phyloP scores from a whole-genome alignment of 2,888 invertebrate genomes.

The Synergus gifuensis region DNA sequence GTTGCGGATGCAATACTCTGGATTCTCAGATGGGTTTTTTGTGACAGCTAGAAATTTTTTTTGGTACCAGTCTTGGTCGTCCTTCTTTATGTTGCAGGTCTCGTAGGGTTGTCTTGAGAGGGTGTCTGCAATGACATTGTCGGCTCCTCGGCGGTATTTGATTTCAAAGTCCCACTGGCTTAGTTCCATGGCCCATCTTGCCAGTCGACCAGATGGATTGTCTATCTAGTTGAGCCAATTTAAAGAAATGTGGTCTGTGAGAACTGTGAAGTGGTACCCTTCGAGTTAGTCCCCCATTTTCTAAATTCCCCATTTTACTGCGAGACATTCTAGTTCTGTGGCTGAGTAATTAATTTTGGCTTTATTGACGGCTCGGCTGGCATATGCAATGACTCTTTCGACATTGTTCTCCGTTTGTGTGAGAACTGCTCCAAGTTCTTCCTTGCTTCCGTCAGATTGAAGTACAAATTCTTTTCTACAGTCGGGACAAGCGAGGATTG shows the following conservation, averaged over 20 bases:
- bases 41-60: too few relatives aligned
- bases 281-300: slow-evolving; percentile 57
- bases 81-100: too few relatives aligned
- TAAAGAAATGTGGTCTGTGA: slow-evolving; percentile 32
- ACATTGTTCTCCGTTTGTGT: rapidly evolving
- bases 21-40: not conserved
- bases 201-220: slow-evolving; percentile 54
- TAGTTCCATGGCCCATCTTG: slow-evolving; percentile 48
- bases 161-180: not conserved
- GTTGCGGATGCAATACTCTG: slow-evolving; percentile 55
- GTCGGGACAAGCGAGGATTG: slow-evolving; percentile 44
- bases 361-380: not conserved
- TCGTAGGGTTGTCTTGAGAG: too few relatives aligned
- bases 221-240: slow-evolving; percentile 53
- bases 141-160: too few relatives aligned
- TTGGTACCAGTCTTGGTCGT: too few relatives aligned
- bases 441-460: slow-evolving; percentile 46
- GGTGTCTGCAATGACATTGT: too few relatives aligned
- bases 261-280: slow-evolving; percentile 21
- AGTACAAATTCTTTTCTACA: slow-evolving; percentile 39
- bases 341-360: slow-evolving; percentile 47
- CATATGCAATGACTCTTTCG: too few relatives aligned
- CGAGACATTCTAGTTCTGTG: slow-evolving; percentile 56
- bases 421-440: slow-evolving; percentile 42
- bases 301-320: slow-evolving; percentile 52